Base-by-base conservation (phyloP, 2,797 vertebrate genomes). In the Notolepis coatsorum region DNA sequence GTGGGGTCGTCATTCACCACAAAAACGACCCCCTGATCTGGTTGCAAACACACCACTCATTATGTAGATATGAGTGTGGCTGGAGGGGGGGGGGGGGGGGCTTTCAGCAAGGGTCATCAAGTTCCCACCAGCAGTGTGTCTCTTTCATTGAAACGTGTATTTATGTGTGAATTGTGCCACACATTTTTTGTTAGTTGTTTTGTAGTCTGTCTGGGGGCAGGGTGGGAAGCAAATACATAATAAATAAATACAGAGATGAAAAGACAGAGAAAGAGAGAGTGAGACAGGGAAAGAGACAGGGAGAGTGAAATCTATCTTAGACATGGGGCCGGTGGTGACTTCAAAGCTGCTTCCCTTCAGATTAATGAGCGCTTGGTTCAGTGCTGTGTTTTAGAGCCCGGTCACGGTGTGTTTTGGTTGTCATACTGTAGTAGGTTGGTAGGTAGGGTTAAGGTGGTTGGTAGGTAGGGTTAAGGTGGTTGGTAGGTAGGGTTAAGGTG, bases 81-180 rank as follows among this genome's bases (percentile, higher is more conserved):
- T 24, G 41, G 46, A 61, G 65, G 62, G 23, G 57, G 53, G 61
- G 72, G 20, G 41, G 46, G 60, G 65, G 62, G 23, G 57, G 48
- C 50, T 82, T 77, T 39, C 67, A 61, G 48, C 15, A n/a, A 74
- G 66, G 77, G 80, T 75, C 79, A 67, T 77, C 75, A 81, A n/a
- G 62, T 53, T 50, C 13, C 39, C 39, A 30, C 57, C 55, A 30
- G 53, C 54, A 51, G 45, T 28, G 28, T 42, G 50, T 65, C 38
- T 59, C 27, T 18, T 13, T 51, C 63, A 38, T 47, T 31, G 13
- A 4, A 57, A 23, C 47, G 43, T 37, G 18, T 56, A 20, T 13
- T 7, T 3, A 1, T 10, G 37, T 9, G n/a, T 27, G 8, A 33
- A 21, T 15, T 33, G 37, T 21, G 20, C 45, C 1, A 6, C 30